Evolutionary conservation across 1,140 invertebrate species (phyloP), one percentile per base, ranked within the genome.

Genomic region (Pogonomyrmex barbatus): DNA sequence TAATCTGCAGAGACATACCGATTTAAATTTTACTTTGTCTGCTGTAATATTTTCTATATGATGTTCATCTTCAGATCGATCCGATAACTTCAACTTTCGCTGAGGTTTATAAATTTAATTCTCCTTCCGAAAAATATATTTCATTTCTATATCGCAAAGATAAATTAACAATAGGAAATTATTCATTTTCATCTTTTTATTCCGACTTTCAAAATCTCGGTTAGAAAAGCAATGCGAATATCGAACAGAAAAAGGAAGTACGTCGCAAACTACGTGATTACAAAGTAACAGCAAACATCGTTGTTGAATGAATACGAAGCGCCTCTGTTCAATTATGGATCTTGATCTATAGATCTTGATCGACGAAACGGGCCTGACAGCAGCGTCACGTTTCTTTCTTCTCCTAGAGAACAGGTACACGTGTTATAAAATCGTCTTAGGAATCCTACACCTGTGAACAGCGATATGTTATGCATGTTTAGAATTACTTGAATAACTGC

Each of bases 381-480:
- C 24, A 50, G n/a, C 14, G 33, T 0, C 6, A 54, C 30, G 17
- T 36, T 3, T 63, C 30, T 60, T 77, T n/a, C 17, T 36, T 56
- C 10, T 68, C 47, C 3, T 56, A n/a, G 8, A 42, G 45, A 87
- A 70, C 36, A 2, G 9, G 10, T 30, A 17, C n/a, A 82, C 50
- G 17, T 62, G 60, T 87, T 89, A 85, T 39, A 68, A 85, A 85
- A 87, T 78, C 45, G 4, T 14, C 10, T 24, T 10, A 4, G 17
- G n/a, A 54, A 76, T 68, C 10, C 50, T 52, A 62, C 45, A 86
- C 58, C 42, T 82, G 77, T 42, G 33, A 47, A 65, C 47, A 58
- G 3, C 67, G 52, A 71, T 86, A 68, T 90, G 91, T 93, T 93
- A 93, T 91, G 91, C 91, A 92, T 93, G 86, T 89, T 85, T 71